Evolutionary conservation across 2,113 vertebrate genomes (phyloP).

Genomic region (Pelodiscus sinensis): DNA sequence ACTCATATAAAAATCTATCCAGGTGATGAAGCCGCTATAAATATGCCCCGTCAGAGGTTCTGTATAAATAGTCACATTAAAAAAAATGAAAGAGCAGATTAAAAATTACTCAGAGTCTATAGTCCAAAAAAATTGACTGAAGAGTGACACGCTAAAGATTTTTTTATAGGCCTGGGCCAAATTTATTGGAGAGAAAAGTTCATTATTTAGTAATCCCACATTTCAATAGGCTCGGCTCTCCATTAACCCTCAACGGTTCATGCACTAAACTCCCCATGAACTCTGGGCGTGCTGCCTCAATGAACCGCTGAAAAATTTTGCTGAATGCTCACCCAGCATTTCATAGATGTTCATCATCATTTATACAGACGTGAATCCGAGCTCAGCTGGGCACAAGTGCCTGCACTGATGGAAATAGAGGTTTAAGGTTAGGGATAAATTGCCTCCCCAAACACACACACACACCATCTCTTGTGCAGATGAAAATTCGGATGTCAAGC

Average conservation of each 20-base stretch:
- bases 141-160: slow-evolving; percentile 52
- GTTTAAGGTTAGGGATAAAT: neutral
- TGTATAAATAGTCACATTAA: slow-evolving; percentile 20
- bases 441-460: neutral
- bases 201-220: slow-evolving; percentile 72
- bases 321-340: neutral
- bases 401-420: neutral
- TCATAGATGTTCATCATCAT: accelerated
- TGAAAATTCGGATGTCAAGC: neutral
- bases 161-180: slow-evolving; percentile 59
- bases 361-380: slow-evolving; percentile 26
- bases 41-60: slow-evolving; percentile 54
- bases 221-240: slow-evolving; percentile 60
- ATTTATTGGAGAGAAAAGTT: slow-evolving; percentile 69
- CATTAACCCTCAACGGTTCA: slow-evolving; percentile 62
- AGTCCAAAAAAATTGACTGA: slow-evolving; percentile 16
- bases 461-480: neutral
- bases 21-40: slow-evolving; percentile 62
- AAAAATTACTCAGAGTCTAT: slow-evolving; percentile 25
- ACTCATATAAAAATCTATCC: slow-evolving; percentile 62
- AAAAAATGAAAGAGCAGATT: slow-evolving; percentile 28
- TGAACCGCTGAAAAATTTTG: slow-evolving; percentile 56
- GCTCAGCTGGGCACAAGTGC: neutral
- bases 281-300: slow-evolving; percentile 42
- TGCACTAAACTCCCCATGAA: slow-evolving; percentile 63